Evolutionary conservation across 2,797 vertebrate genomes (phyloP).

Genomic region (Pseudochirops cupreus): DNA sequence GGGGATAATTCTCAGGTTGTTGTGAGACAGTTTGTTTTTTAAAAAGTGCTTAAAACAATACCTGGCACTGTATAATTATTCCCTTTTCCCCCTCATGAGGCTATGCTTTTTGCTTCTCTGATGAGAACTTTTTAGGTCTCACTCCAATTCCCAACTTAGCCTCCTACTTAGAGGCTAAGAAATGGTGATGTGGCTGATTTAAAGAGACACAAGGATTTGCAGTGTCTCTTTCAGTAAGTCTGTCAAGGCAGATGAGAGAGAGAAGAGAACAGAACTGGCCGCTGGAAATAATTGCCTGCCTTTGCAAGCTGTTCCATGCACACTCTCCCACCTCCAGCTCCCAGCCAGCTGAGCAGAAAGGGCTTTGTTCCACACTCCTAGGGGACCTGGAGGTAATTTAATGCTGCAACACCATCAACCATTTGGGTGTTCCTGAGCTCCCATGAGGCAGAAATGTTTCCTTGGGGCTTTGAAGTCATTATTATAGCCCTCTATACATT

Average conservation of each 20-base stretch:
- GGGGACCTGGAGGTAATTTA: neutral
- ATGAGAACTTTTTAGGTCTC: neutral
- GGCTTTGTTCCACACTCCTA: neutral
- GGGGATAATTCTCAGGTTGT: neutral
- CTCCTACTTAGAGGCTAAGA: neutral
- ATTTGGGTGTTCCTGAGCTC: slow-evolving; percentile 8
- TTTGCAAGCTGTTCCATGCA: neutral
- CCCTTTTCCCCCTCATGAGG: neutral
- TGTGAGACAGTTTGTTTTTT: neutral
- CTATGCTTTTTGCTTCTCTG: neutral
- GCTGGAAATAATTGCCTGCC: slow-evolving; percentile 20
- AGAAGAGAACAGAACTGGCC: neutral
- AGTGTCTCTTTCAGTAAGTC: neutral
- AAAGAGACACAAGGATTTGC: neutral
- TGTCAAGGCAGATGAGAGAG: slow-evolving; percentile 8
- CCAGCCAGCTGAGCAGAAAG: neutral
- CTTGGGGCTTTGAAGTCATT: neutral
- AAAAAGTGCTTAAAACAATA: neutral
- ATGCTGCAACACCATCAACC: neutral
- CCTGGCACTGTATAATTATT: neutral
- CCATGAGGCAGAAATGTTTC: slow-evolving; percentile 23
- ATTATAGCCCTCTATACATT: slow-evolving; percentile 11
- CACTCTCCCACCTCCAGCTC: neutral
- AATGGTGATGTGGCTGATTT: neutral
- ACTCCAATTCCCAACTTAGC: neutral